Base-by-base conservation (phyloP, 2,888 invertebrate genomes). In the Phyllotreta cruciferae region DNA sequence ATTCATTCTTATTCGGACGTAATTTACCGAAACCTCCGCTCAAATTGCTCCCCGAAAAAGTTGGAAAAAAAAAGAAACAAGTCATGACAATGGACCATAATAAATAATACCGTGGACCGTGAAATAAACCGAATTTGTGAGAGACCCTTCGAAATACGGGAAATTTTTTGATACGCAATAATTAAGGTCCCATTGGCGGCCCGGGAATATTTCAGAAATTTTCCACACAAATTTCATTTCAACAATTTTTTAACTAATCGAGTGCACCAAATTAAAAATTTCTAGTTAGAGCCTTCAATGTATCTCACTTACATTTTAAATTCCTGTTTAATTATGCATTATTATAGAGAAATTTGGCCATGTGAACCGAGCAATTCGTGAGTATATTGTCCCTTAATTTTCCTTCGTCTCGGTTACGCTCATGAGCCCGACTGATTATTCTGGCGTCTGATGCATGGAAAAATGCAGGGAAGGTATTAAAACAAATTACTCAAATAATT, bases 11-110 rank as follows among this genome's bases (percentile, higher is more conserved):
- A 73, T 76, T 75, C 71, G 68, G 71, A 70, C 70, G 73, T 72
- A 78, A 78, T 78, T 79, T 78, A 76, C 74, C 72, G 74, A 76
- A 76, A 74, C 73, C 73, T 73, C 72, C 74, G 77, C 77, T 77
- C 76, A 78, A 79, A 78, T 77, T 78, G 76, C 74, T 72, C 67
- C 68, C 71, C 34, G 36, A 49, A 71, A 24, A 24, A 24, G 24
- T 24, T 4, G 24, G 24, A 24, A 24, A 24, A 24, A 24, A 24
- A 24, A 74, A 77, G 77, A 77, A 76, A 73, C 69, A 34, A 58
- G 56, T 39, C 42, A 57, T 54, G 39, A 63, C 63, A 57, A 57
- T 56, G 57, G 57, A 52, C 57, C 53, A 57, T 55, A 45, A 53
- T 63, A 58, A 63, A 54, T 58, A 58, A 63, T 58, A 41, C 41